Evolutionary conservation across 2,888 invertebrate species (phyloP).

Genomic region (Oscheius sp.): DNA sequence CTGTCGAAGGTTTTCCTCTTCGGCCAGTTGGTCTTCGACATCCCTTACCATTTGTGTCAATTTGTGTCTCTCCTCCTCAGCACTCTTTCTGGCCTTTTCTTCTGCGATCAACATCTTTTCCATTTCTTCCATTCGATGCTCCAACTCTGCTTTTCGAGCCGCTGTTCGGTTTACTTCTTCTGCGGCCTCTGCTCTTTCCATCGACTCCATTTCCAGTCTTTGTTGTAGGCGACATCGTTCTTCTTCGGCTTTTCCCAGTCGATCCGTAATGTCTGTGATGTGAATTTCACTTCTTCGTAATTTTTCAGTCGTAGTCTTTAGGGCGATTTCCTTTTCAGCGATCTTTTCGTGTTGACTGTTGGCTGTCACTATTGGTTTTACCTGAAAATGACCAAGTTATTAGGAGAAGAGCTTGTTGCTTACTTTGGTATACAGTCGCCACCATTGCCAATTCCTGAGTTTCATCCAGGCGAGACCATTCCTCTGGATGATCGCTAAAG

Average conservation of each 20-base stretch:
- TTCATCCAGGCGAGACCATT: constrained; percentile 98
- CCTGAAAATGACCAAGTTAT: constrained; percentile 67
- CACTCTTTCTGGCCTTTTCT: constrained; percentile 89
- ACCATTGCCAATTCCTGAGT: constrained; percentile 99
- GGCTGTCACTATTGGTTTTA: constrained; percentile 91
- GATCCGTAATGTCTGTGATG: constrained; percentile 43
- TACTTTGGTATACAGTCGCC: constrained; percentile 95
- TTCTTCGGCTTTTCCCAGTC: constrained; percentile 77
- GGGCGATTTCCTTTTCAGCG: constrained; percentile 94
- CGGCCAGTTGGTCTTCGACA: constrained; percentile 81
- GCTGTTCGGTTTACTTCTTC: constrained; percentile 8
- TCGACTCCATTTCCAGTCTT: constrained; percentile 82
- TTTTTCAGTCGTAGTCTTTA: constrained; percentile 75
- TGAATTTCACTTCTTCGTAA: constrained; percentile 55
- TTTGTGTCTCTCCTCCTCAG: constrained; percentile 96
- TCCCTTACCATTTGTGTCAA: constrained; percentile 77
- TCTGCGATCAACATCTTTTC: constrained; percentile 81
- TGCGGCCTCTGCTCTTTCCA: constrained; percentile 42
- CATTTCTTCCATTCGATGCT: constrained; percentile 30
- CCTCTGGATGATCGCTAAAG: constrained; percentile 95
- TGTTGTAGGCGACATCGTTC: constrained; percentile 94
- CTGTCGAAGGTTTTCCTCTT: constrained; percentile 94
- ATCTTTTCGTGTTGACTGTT: constrained; percentile 98
- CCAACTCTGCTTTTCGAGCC: constrained; percentile 35
- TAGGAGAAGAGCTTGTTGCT: not conserved